Evolutionary conservation across 2,113 vertebrate species (phyloP), one percentile per base, ranked within the genome.

Genomic region (Ibidorhyncha struthersii): DNA sequence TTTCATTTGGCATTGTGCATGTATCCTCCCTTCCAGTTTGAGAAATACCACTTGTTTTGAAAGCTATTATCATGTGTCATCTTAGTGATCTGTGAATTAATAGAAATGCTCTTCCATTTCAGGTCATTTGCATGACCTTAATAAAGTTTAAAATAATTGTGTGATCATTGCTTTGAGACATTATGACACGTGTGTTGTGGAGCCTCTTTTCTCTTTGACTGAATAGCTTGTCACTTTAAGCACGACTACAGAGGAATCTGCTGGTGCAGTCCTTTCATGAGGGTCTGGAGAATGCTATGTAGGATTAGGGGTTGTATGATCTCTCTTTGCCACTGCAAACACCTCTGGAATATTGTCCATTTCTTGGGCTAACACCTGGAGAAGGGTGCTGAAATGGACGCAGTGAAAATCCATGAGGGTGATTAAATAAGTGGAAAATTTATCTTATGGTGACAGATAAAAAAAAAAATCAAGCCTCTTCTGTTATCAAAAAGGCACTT

Each of bases 401-500:
- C 40, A 29, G 52, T 61, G 58, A 77, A 88, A 89, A 92, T 77
- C 55, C 63, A 70, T 12, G 43, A 71, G 65, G 34, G 23, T 72
- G 82, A 86, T 85, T 90, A 89, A 89, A 67, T 18, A 78, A 77
- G 65, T 55, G 50, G 87, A 78, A 93, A 92, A 86, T 45, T 29
- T 76, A 76, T 90, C 47, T 76, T 85, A 65, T 6, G 15, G 40
- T 90, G 88, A 74, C 70, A 95, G 82, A 88, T 61, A 89, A 67
- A 36, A 66, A 65, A 36, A 25, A 34, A 43, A 56, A 19, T 73
- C 32, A 67, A 81, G n/a, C 38, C 29, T 73, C 32, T 80, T 82
- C 15, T n/a, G 32, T 86, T 94, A 86, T 88, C 70, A 81, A 50
- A 92, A 93, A 94, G 88, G 47, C 79, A 73, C 53, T 87, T 53